Percentiles rank a stretch among this genome's conserved stretches.
These are phyloP conservation scores for Dryomyza anilis DNA, from an alignment of 2,888 invertebrate species.

Conservation along the genomic window DNA sequence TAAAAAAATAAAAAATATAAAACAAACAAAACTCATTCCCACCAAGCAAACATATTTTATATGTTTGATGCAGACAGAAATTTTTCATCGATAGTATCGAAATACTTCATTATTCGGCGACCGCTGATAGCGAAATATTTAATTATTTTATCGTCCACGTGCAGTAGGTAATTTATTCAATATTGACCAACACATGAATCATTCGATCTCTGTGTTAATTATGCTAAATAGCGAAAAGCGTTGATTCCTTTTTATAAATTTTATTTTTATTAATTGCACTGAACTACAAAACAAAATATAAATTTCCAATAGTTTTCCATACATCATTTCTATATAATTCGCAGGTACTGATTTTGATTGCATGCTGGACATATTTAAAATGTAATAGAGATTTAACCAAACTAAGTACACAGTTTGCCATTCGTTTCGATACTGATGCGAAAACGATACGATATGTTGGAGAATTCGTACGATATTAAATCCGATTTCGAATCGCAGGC, in stretches of 20 bases:
- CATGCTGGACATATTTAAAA: background rate
- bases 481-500: no score
- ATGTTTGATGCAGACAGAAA: no score
- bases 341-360: background rate
- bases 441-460: no score
- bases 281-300: background rate
- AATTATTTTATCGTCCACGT: slow-evolving; percentile 34
- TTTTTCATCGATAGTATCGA: slow-evolving; percentile 5
- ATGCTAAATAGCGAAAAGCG: no score
- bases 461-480: no score
- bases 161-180: slow-evolving; percentile 27
- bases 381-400: background rate
- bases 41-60: background rate
- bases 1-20: background rate
- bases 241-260: background rate
- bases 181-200: background rate
- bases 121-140: no score
- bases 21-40: background rate
- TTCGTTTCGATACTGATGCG: no score
- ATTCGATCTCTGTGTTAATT: background rate
- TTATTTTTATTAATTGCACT: background rate
- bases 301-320: background rate
- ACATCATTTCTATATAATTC: no score
- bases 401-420: no score
- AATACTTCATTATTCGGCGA: slow-evolving; percentile 19